Conservation (phyloP, 1,140 invertebrate species). For the Drosophila lowei region DNA sequence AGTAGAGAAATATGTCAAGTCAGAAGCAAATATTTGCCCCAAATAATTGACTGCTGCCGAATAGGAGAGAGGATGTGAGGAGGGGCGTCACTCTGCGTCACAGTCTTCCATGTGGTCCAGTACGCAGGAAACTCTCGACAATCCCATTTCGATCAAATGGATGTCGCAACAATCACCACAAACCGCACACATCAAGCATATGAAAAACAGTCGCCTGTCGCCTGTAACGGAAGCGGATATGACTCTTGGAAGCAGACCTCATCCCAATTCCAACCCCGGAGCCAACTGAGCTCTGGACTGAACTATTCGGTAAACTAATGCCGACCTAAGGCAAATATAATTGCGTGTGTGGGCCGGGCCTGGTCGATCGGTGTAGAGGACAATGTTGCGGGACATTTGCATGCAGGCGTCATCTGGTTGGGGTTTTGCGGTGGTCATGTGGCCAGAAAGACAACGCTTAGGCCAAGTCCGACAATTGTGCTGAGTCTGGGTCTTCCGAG, state of each 20-base stretch:
- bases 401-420: constrained; percentile 75
- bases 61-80: neutral
- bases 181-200: constrained; percentile 68
- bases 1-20: constrained; percentile 48
- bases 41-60: constrained; percentile 42
- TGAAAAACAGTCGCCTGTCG: constrained; percentile 66
- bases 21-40: constrained; percentile 49
- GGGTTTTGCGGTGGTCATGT: constrained; percentile 63
- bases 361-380: constrained; percentile 4
- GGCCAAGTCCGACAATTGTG: constrained; percentile 67
- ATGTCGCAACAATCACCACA: constrained; percentile 67
- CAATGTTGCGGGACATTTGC: constrained; percentile 74
- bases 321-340: constrained; percentile 81
- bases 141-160: constrained; percentile 53
- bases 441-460: constrained; percentile 56
- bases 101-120: constrained; percentile 31
- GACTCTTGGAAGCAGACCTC: constrained; percentile 69
- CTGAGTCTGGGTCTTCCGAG: constrained; percentile 58
- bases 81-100: constrained; percentile 16
- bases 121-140: constrained; percentile 27
- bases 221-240: constrained; percentile 69
- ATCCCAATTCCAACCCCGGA: constrained; percentile 30
- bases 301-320: constrained; percentile 43
- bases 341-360: constrained; percentile 52
- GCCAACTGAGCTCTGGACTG: constrained; percentile 21